phyloP scores from a whole-genome alignment of 2,797 vertebrate genomes.

The Parotocinclus haroldoi region DNA sequence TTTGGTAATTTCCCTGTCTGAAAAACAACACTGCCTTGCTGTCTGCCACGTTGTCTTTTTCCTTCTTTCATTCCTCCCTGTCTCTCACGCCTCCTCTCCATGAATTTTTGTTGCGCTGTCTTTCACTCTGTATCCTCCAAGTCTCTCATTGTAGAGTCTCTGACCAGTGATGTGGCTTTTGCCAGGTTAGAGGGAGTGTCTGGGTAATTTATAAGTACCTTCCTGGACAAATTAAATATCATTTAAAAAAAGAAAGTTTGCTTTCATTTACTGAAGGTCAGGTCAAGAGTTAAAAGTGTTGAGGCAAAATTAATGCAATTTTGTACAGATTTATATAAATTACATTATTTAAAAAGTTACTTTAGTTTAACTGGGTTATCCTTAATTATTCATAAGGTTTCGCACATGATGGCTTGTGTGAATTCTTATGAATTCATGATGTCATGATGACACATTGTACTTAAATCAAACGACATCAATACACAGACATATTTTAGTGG shows the following conservation, averaged over 20 bases:
- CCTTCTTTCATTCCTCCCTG: slow-evolving; percentile 48
- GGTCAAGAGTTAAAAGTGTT: background rate
- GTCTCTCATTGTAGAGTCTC: slow-evolving; percentile 17
- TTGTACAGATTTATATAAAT: too few species aligned
- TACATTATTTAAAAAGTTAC: too few species aligned
- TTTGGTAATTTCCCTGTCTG: slow-evolving; percentile 40
- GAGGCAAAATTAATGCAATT: too few species aligned
- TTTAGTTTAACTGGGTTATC: too few species aligned
- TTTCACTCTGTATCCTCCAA: slow-evolving; percentile 20
- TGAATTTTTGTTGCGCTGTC: slow-evolving; percentile 13
- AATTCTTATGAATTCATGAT: background rate
- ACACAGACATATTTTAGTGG: too few species aligned
- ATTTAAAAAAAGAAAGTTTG: slow-evolving; percentile 52
- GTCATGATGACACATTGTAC: background rate
- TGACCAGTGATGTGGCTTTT: slow-evolving; percentile 55
- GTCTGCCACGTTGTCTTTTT: slow-evolving; percentile 74
- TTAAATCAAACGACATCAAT: too few species aligned
- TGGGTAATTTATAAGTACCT: slow-evolving; percentile 46
- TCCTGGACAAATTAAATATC: slow-evolving; percentile 59
- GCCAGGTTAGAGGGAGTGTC: slow-evolving; percentile 53
- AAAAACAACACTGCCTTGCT: slow-evolving; percentile 52
- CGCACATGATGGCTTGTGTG: too few species aligned
- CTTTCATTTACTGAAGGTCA: background rate
- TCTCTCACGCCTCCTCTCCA: slow-evolving; percentile 32
- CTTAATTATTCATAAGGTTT: background rate